Percentiles rank a stretch among this genome's conserved stretches.
These are phyloP conservation scores for Cosmorhoe ocellata DNA, from an alignment of 2,888 invertebrate species.

Conservation along the genomic window DNA sequence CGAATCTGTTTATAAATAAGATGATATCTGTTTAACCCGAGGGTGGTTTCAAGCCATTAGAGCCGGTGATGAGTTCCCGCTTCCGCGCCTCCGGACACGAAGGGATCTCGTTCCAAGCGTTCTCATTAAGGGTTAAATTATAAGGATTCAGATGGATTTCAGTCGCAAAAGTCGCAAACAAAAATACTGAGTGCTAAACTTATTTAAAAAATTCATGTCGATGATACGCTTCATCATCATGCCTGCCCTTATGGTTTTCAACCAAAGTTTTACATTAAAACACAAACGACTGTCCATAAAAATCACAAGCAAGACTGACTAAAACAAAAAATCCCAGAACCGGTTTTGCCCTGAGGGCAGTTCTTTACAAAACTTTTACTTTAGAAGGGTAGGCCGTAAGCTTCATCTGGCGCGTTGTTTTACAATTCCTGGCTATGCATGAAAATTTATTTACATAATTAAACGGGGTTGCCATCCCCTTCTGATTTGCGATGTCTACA, in stretches of 20 bases:
- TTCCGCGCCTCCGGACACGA: constrained; percentile 68
- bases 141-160: constrained; percentile 55
- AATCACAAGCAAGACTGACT: constrained; percentile 38
- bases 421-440: constrained; percentile 72
- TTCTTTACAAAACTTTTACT: constrained; percentile 69
- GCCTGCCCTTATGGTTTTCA: too few species aligned
- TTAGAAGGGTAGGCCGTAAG: constrained; percentile 53
- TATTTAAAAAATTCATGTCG: constrained; percentile 27
- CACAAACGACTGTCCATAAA: constrained; percentile 21
- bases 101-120: constrained; percentile 55
- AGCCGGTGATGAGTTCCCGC: constrained; percentile 66
- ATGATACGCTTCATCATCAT: constrained; percentile 25
- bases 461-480: constrained; percentile 64
- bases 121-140: constrained; percentile 73
- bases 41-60: constrained; percentile 70
- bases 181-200: constrained; percentile 46
- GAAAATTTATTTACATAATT: constrained; percentile 80
- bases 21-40: constrained; percentile 62
- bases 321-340: constrained; percentile 47
- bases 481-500: constrained; percentile 76
- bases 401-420: constrained; percentile 75
- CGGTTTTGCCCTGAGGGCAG: constrained; percentile 59
- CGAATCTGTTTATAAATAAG: constrained; percentile 55
- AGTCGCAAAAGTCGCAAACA: constrained; percentile 47
- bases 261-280: constrained; percentile 16